phyloP scores from a whole-genome alignment of 2,888 invertebrate genomes.

The Drosophila gaucha region DNA sequence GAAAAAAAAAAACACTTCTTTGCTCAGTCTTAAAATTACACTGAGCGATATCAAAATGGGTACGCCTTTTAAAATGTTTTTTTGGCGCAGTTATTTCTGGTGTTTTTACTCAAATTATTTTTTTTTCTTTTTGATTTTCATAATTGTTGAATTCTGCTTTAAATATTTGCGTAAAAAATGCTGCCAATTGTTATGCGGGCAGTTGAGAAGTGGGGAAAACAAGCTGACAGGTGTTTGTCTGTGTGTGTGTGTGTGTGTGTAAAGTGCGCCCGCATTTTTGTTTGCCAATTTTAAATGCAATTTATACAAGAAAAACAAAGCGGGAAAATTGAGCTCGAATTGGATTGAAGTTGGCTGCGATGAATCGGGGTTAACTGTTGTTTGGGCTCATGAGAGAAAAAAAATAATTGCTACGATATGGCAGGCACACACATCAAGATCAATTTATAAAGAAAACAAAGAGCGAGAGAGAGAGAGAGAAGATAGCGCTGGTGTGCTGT shows the following conservation, averaged over 20 bases:
- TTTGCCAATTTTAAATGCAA: slow-evolving; percentile 35
- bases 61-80: too few relatives aligned
- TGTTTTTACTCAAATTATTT: too few relatives aligned
- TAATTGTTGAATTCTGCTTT: background rate
- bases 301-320: slow-evolving; percentile 56
- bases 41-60: too few relatives aligned
- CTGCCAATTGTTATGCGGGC: background rate
- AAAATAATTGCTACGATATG: slow-evolving; percentile 7
- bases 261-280: background rate
- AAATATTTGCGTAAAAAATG: background rate
- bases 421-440: slow-evolving; percentile 33
- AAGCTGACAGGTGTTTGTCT: background rate
- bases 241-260: slow-evolving; percentile 5
- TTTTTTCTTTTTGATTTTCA: background rate
- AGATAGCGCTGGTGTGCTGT: background rate
- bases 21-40: too few relatives aligned
- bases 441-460: background rate
- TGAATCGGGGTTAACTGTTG: background rate
- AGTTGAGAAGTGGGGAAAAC: too few relatives aligned
- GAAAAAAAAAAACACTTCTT: too few relatives aligned
- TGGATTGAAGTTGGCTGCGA: background rate
- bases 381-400: background rate
- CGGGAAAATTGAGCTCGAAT: slow-evolving; percentile 6
- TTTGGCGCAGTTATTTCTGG: too few relatives aligned
- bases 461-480: background rate